Evolutionary conservation across 2,888 invertebrate species (phyloP).

Genomic region (Machimus rusticus): DNA sequence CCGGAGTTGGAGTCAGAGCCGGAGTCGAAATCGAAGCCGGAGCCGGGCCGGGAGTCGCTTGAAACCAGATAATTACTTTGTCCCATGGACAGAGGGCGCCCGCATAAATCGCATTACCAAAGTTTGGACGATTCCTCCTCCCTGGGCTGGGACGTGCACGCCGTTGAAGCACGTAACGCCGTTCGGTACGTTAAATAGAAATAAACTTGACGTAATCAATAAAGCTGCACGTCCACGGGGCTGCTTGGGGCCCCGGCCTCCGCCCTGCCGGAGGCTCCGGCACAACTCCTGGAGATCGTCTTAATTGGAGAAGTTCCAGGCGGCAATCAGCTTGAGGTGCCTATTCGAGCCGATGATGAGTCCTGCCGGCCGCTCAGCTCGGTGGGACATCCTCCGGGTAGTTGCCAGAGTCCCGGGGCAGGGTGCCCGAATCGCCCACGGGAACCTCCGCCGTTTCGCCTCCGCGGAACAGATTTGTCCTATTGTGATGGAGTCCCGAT

Average conservation of each 20-base stretch:
- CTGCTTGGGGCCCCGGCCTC: not conserved
- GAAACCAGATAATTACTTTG: constrained; percentile 44
- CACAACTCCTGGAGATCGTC: not conserved
- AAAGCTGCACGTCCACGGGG: constrained; percentile 30
- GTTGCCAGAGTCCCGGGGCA: not conserved
- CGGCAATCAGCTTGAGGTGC: not conserved
- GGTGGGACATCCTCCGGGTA: not conserved
- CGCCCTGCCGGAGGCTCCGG: not conserved
- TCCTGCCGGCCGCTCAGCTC: not conserved
- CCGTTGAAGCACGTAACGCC: constrained; percentile 38
- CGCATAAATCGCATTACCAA: constrained; percentile 26
- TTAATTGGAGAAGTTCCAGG: not conserved
- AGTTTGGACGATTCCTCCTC: constrained; percentile 29
- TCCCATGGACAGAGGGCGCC: constrained; percentile 6
- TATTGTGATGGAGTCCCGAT: not conserved
- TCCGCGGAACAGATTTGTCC: not conserved
- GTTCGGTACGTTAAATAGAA: constrained; percentile 47
- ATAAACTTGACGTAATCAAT: constrained; percentile 47
- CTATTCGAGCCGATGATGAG: not conserved
- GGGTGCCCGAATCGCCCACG: not conserved
- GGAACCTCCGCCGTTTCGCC: not conserved
- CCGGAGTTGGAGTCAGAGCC: no score
- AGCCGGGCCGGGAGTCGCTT: not conserved
- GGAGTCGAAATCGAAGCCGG: no score
- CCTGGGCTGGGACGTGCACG: constrained; percentile 39